Evolutionary conservation across 2,888 invertebrate genomes (phyloP), one percentile per base, ranked within the genome.

Genomic region (Hypena proboscidalis): DNA sequence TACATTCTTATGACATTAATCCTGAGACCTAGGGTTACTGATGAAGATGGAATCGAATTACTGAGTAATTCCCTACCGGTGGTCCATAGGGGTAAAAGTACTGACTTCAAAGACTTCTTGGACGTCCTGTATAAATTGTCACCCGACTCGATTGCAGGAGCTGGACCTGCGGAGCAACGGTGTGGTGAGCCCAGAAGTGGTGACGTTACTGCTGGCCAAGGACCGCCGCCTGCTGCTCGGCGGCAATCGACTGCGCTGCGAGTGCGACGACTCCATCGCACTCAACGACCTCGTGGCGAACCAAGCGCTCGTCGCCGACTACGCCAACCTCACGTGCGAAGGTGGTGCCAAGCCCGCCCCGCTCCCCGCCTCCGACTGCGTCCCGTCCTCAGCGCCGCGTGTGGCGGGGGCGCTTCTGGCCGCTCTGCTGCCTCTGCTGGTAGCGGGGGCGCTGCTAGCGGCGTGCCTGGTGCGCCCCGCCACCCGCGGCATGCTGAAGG

Each of bases 401-500:
- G 21, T 29, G 15, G 1, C 10, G 29, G 6, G 15, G 23, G n/a
- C 23, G 23, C 21, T 40, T 48, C 40, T 47, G 46, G 33, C 45
- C 40, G 43, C 55, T 48, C 48, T 57, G 51, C 38, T 44, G 36
- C 41, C 20, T 1, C 33, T 32, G 25, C 35, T 59, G 50, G 25
- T 54, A 47, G 58, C 35, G 19, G 32, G 29, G 2, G 61, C 40
- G 15, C 37, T 43, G 10, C 26, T 37, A 7, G 38, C 23, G 6
- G 32, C 37, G 32, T 11, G 10, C 22, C 37, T 52, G n/a, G 37
- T 43, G 51, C 51, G 53, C 8, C 40, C 52, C 48, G 21, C 37
- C 27, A 27, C 31, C 47, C 66, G 57, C 26, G 42, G 32, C 25
- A 56, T 44, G 21, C 11, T 65, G 3, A 70, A 57, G 63, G 49